These are phyloP conservation scores for Cylas formicarius DNA, from an alignment of 1,140 invertebrate species.

Conservation along the genomic window DNA sequence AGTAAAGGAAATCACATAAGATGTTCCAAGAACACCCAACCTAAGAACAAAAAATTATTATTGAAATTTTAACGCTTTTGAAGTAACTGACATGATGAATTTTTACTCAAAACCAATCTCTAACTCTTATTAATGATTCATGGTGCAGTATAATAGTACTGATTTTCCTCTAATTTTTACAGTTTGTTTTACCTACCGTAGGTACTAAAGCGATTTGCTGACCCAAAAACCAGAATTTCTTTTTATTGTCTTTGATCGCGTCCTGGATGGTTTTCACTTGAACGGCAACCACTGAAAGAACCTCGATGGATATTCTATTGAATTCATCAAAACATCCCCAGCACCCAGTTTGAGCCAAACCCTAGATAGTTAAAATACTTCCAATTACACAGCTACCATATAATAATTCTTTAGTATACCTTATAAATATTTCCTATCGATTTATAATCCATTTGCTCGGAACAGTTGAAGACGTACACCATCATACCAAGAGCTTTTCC, in stretches of 20 bases:
- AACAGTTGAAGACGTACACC: conserved; percentile 95
- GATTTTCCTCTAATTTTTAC: no score
- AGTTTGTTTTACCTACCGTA: conserved; percentile 44
- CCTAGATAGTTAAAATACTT: conserved; percentile 40
- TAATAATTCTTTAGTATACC: conserved; percentile 1
- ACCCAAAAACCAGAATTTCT: conserved; percentile 76
- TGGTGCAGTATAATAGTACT: no score
- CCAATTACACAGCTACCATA: conserved; percentile 24
- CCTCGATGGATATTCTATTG: conserved; percentile 88
- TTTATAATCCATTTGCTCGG: conserved; percentile 94
- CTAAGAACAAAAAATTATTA: no score
- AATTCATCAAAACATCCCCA: conserved; percentile 97
- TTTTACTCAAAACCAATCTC: no score
- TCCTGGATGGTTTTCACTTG: conserved; percentile 77
- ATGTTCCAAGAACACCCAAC: no score
- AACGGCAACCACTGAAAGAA: conserved; percentile 86
- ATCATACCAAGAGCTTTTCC: conserved; percentile 84
- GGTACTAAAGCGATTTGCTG: conserved; percentile 68
- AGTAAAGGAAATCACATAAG: no score
- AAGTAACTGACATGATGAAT: no score
- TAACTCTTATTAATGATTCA: no score
- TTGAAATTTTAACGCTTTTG: background rate
- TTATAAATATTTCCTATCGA: conserved; percentile 89
- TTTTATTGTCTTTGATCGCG: conserved; percentile 74
- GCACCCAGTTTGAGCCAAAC: conserved; percentile 82